Percentiles rank a stretch among this genome's conserved stretches.
Evolutionary conservation across 2,113 vertebrate species (phyloP).

Genomic region (Theristicus caerulescens): DNA sequence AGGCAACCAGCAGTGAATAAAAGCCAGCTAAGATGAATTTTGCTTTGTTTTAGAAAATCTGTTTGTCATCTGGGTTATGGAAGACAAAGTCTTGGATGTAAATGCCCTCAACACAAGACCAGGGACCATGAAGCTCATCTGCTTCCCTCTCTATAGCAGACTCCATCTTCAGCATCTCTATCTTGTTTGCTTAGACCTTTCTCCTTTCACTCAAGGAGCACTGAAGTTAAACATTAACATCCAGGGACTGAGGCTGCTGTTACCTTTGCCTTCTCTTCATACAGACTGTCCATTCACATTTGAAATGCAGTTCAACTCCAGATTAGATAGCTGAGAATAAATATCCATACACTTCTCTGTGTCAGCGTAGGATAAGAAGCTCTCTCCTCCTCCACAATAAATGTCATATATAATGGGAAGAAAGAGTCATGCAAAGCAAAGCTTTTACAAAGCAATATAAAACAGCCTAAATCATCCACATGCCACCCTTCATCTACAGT

Average conservation of each 20-base stretch:
- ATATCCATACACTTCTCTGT: constrained; percentile 5
- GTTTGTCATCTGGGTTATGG: background rate
- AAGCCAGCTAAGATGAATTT: background rate
- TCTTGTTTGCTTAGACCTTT: background rate
- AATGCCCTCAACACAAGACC: background rate
- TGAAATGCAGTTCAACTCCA: background rate
- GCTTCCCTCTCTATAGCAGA: background rate
- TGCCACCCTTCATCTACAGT: background rate
- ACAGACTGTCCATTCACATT: background rate
- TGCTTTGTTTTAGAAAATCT: background rate
- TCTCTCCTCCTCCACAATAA: constrained; percentile 17
- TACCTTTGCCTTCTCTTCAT: background rate
- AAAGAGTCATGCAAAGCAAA: constrained; percentile 16
- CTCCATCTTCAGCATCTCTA: background rate
- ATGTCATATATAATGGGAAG: constrained; percentile 1
- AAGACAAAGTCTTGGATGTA: background rate
- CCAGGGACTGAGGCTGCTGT: background rate
- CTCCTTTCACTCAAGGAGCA: background rate
- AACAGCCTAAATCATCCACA: background rate
- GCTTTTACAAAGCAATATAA: constrained; percentile 7
- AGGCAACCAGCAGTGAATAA: background rate
- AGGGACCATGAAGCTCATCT: background rate
- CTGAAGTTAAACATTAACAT: background rate
- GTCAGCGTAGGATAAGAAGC: background rate
- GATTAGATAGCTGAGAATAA: constrained; percentile 13